Evolutionary conservation across 1,140 invertebrate genomes (phyloP), one percentile per base, ranked within the genome.

Genomic region (Drosophila nikananu): DNA sequence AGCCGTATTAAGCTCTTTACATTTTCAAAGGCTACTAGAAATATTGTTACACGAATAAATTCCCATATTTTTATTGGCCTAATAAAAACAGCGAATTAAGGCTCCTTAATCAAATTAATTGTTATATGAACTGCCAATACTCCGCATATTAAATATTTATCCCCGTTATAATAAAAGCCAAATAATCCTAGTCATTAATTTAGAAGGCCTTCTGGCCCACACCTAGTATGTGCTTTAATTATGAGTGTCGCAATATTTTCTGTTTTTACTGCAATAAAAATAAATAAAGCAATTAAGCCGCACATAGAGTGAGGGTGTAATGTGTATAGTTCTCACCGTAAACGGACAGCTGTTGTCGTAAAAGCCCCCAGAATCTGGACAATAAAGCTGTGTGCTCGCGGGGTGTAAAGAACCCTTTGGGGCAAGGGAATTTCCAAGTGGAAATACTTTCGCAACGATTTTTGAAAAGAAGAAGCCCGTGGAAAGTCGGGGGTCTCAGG

Each of bases 381-480:
- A 44, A 27, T 67, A 67, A 66, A 37, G 62, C 23, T 23, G 30
- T 23, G 49, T 12, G 46, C 12, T 5, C 13, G 46, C 8, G 48
- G 55, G 23, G 32, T 60, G 37, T 42, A 23, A 62, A 37, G 68
- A 30, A 55, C 67, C 67, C 49, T 71, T 71, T 27, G 49, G 49
- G 49, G n/a, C 39, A 37, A 25, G 13, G 13, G 42, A 44, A 25
- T 54, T 72, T 41, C 9, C 27, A 39, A 73, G 37, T 71, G 55
- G 68, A 74, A 74, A 74, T 74, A 73, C 71, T 74, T 73, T 74
- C 17, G 46, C 55, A 42, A 73, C 51, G 71, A 74, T 61, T 61
- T 72, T 44, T 32, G n/a, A 19, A 1, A 52, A 52, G 32, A 35
- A 32, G 32, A 35, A 32, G 17, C 44, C 10, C 21, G 27, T 49